Percentiles rank a stretch among this genome's conserved stretches.
Evolutionary conservation across 2,797 vertebrate species (phyloP).

Genomic region (Pyrocephalus nanus): DNA sequence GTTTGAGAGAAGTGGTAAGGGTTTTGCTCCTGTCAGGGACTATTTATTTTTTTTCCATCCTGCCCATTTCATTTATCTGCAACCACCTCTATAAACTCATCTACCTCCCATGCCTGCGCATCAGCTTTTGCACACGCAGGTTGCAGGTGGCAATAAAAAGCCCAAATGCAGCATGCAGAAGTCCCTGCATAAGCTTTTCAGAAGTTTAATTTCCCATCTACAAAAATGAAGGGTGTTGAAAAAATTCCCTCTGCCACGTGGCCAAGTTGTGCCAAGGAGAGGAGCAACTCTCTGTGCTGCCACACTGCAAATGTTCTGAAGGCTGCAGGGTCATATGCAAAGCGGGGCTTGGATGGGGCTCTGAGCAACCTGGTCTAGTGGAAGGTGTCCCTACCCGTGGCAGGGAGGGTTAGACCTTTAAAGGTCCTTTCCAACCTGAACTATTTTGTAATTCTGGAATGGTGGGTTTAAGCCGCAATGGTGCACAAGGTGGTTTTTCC

Average conservation of each 20-base stretch:
- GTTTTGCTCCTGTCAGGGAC: neutral
- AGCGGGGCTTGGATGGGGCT: neutral
- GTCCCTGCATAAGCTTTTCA: neutral
- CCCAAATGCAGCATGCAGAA: neutral
- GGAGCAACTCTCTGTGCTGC: neutral
- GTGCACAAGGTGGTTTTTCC: neutral
- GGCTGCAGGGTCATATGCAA: rapidly evolving
- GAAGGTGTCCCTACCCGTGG: neutral
- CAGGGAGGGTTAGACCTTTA: neutral
- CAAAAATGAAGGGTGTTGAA: neutral
- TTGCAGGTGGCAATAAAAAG: neutral
- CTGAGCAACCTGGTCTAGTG: neutral
- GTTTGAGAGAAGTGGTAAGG: neutral
- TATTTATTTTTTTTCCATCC: neutral
- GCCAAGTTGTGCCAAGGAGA: neutral
- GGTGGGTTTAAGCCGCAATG: rapidly evolving
- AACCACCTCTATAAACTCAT: neutral
- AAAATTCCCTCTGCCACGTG: neutral
- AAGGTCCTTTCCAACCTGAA: neutral
- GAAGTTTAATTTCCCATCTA: neutral
- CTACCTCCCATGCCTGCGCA: rapidly evolving
- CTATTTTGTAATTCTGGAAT: neutral
- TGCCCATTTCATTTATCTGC: neutral
- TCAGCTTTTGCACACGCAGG: neutral
- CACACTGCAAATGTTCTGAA: rapidly evolving